Base-by-base conservation (phyloP, 2,888 invertebrate species). In the Autographa pulchrina region DNA sequence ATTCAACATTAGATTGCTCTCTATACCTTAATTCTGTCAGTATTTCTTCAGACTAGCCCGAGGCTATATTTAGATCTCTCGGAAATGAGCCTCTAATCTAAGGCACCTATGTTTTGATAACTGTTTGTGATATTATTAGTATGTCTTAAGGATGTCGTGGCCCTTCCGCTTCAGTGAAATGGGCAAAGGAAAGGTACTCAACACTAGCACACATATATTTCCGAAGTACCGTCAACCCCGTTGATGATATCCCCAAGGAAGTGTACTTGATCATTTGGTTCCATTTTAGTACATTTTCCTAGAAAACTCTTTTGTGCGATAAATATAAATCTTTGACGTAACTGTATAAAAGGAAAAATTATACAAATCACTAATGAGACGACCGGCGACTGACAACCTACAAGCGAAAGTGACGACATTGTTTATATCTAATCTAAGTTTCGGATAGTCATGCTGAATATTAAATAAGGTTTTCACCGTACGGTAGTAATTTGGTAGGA, bases 101-200 rank as follows among this genome's bases (percentile, higher is more conserved):
- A 43, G 4, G 43, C 3, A 16, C 2, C 16, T 16, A 16, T 43
- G 43, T 43, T 43, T 6, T n/a, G 48, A 14, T 16, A n/a, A 48
- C n/a, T 48, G 43, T 43, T 43, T 43, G 48, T n/a, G 48, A n/a
- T 48, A 48, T 48, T 48, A 48, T 48, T 48, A 48, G 48, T n/a
- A n/a, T n/a, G 5, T n/a, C 0, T 0, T 1, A 48, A 48, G 48
- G n/a, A 48, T 48, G 48, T 7, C 48, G 48, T 5, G 48, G 48
- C 48, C 48, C n/a, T 48, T 48, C 48, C 48, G n/a, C 48, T n/a
- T n/a, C 48, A 48, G n/a, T 48, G 48, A 48, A n/a, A 48, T n/a
- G 8, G 48, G n/a, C 4, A 48, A 48, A 48, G 48, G 48, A 48
- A 48, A 48, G n/a, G n/a, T 48, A 48, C 48, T 48, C 6, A 43